Evolutionary conservation across 2,797 vertebrate species (phyloP).

Genomic region (Psittacula derbiana): DNA sequence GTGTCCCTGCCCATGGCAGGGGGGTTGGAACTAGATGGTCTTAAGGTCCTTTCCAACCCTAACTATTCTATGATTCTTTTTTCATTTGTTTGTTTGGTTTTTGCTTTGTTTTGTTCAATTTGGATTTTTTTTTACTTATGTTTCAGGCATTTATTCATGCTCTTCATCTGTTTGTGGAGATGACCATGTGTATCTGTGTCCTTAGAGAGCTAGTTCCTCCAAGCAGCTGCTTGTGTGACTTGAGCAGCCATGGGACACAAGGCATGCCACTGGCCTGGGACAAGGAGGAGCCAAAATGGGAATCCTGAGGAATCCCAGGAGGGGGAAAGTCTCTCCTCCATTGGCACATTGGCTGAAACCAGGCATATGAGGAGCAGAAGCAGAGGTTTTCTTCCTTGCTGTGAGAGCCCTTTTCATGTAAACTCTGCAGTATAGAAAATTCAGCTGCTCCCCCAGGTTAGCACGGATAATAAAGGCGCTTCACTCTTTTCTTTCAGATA

Average conservation of each 20-base stretch:
- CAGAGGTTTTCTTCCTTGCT: not conserved
- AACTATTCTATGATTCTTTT: not conserved
- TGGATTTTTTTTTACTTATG: not conserved
- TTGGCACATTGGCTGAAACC: not conserved
- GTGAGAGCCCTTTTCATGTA: not conserved
- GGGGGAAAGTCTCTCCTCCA: not conserved
- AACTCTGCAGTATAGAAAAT: not conserved
- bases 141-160: not conserved
- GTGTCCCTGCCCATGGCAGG: too few relatives aligned
- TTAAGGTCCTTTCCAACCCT: too few relatives aligned
- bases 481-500: not conserved
- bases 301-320: not conserved
- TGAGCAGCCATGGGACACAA: not conserved
- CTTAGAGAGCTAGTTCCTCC: not conserved
- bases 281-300: not conserved
- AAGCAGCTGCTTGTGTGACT: not conserved
- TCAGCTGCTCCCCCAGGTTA: slow-evolving; percentile 2
- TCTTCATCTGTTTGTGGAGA: not conserved
- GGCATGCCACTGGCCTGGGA: not conserved
- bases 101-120: not conserved
- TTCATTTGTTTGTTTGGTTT: not conserved
- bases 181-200: not conserved
- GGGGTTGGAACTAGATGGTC: too few relatives aligned
- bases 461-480: not conserved
- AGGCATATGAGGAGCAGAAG: not conserved